A percentile compares a stretch with the other conserved stretches of the same genome.
Evolutionary conservation across 2,797 vertebrate species (phyloP).

Genomic region (Leuciscus waleckii): DNA sequence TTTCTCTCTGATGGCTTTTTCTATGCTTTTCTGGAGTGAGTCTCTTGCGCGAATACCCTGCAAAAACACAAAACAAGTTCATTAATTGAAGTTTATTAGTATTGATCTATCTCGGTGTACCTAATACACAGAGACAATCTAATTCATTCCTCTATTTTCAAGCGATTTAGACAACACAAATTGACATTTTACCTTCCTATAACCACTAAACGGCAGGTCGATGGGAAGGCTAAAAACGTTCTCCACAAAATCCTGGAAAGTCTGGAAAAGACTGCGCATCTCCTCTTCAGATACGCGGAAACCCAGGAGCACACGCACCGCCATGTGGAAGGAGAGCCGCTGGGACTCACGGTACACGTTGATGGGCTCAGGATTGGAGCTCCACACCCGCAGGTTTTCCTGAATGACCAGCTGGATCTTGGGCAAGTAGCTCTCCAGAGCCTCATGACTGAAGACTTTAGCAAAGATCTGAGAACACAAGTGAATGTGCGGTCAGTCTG

Average conservation of each 20-base stretch:
- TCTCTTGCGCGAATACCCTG: slow-evolving; percentile 95
- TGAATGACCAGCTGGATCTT: slow-evolving; percentile 98
- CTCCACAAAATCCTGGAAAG: slow-evolving; percentile 96
- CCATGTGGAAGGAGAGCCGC: slow-evolving; percentile 95
- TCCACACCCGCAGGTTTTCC: slow-evolving; percentile 92
- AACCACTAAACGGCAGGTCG: slow-evolving; percentile 94
- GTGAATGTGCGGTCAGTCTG: slow-evolving; percentile 49
- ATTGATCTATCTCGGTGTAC: neutral
- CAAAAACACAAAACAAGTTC: neutral
- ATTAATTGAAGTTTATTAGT: neutral
- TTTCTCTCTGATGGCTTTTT: slow-evolving; percentile 96
- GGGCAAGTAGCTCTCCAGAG: slow-evolving; percentile 93
- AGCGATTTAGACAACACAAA: neutral
- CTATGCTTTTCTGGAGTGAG: slow-evolving; percentile 89
- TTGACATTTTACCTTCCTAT: slow-evolving; percentile 85
- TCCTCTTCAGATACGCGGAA: slow-evolving; percentile 93
- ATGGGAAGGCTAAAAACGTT: slow-evolving; percentile 96
- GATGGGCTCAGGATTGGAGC: slow-evolving; percentile 90
- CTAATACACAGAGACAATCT: no score
- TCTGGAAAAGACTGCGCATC: slow-evolving; percentile 86
- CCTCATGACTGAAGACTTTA: slow-evolving; percentile 97
- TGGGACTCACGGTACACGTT: slow-evolving; percentile 88
- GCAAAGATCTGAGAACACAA: slow-evolving; percentile 86
- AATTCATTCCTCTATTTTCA: neutral
- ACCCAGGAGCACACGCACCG: slow-evolving; percentile 92